phyloP scores from a whole-genome alignment of 2,113 vertebrate genomes.

The Mobula hypostoma region DNA sequence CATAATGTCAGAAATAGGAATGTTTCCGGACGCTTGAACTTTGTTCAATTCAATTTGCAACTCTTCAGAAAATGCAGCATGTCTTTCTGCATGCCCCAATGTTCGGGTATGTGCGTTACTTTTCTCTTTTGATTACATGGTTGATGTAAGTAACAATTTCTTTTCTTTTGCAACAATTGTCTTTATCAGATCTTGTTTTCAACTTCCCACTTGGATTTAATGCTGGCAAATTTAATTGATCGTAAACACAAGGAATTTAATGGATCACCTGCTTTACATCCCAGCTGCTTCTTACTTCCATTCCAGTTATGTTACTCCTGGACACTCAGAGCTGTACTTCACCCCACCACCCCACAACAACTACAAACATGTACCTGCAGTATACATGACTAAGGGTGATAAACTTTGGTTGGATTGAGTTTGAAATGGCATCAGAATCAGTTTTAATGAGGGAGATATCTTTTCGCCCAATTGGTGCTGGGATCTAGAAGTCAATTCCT shows the following conservation, averaged over 20 bases:
- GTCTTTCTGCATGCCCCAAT: too few species aligned
- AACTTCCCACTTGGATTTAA: neutral
- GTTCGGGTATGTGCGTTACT: too few species aligned
- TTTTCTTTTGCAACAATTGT: neutral
- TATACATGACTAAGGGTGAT: neutral
- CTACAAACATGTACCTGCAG: neutral
- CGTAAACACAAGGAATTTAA: too few species aligned
- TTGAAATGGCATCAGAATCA: neutral
- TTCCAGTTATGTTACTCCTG: neutral
- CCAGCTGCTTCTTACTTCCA: neutral
- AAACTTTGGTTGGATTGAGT: neutral
- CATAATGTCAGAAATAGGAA: too few species aligned
- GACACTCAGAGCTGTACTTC: neutral
- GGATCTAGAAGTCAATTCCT: too few species aligned
- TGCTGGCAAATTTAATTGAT: neutral
- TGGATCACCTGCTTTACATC: neutral
- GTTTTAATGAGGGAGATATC: neutral
- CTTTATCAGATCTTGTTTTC: neutral
- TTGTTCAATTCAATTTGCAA: too few species aligned
- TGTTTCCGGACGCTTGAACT: too few species aligned
- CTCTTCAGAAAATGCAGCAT: too few species aligned
- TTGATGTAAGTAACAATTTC: neutral
- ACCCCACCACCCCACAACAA: neutral
- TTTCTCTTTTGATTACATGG: neutral
- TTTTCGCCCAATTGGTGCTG: too few species aligned